A percentile compares a stretch with the other conserved stretches of the same genome.
Evolutionary conservation across 2,113 vertebrate species (phyloP).

Genomic region (Lepus timidus): DNA sequence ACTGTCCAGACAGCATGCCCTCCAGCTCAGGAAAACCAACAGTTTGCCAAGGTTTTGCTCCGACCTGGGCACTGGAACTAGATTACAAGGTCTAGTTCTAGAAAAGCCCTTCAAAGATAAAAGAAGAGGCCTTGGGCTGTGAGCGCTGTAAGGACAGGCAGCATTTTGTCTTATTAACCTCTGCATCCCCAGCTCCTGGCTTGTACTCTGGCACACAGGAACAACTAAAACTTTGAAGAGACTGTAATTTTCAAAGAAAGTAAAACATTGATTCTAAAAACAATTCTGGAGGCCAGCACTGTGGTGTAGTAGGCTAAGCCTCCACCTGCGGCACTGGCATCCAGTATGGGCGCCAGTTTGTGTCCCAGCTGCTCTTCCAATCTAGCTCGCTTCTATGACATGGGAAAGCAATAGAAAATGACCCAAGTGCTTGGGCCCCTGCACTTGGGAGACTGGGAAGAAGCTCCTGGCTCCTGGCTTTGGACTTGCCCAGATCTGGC

Average conservation of each 20-base stretch:
- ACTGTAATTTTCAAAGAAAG: conserved; percentile 53
- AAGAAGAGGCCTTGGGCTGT: conserved; percentile 21
- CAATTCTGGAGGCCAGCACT: too few relatives aligned
- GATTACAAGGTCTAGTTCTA: conserved; percentile 14
- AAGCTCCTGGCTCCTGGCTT: too few relatives aligned
- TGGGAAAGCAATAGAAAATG: too few relatives aligned
- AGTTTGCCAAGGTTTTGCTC: background rate
- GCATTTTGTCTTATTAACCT: conserved; percentile 5
- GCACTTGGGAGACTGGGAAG: too few relatives aligned
- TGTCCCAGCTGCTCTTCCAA: too few relatives aligned
- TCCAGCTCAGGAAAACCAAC: conserved; percentile 5
- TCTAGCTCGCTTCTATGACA: too few relatives aligned
- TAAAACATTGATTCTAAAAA: background rate
- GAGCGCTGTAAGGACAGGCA: background rate
- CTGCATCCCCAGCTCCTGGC: background rate
- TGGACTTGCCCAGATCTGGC: too few relatives aligned
- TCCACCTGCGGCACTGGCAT: too few relatives aligned
- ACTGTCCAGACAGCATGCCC: background rate
- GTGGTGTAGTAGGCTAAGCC: too few relatives aligned
- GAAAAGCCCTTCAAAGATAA: conserved; percentile 16
- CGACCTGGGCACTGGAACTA: background rate
- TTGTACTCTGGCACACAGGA: background rate
- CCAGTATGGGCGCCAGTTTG: too few relatives aligned
- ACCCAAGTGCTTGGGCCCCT: too few relatives aligned
- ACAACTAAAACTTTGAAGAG: background rate